Evolutionary conservation across 2,888 invertebrate species (phyloP), one percentile per base, ranked within the genome.

Genomic region (Tridacna gigas): DNA sequence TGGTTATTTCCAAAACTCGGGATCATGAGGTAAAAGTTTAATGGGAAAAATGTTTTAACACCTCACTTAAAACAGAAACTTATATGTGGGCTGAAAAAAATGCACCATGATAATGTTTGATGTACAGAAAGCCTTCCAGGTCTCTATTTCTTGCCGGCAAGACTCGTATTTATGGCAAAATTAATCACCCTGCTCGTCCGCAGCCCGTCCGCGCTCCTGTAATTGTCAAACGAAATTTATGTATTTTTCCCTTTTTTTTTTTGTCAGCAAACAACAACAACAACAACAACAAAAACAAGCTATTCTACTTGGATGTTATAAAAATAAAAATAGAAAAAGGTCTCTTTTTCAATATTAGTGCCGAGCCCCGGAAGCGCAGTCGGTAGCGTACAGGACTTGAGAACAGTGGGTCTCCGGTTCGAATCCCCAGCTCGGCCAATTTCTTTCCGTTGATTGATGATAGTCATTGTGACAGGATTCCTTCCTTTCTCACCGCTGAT

Each of bases 171-270:
- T 20, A 87, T 80, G 63, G 80, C 75, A 56, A 87, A 85, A 3
- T 77, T 74, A 3, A 83, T 74, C 26, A 82, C 77, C 37, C 87
- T 77, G 73, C 87, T 87, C 12, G 84, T 56, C 15, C 87, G 61
- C 28, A 47, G 15, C 20, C 87, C 84, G 26, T 87, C 87, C 9
- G 87, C 71, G 7, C 84, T 84, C 75, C 87, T 87, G 82, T 4
- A 83, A 84, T 13, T 7, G 37, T 37, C 2, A 37, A 37, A 37
- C 37, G 7, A 37, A 37, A 2, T 37, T 37, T 37, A 37, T 4
- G 7, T 2, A 4, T 37, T 4, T 7, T 4, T 37, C 37, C 37
- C 7, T 37, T 4, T 37, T 37, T n/a, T n/a, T n/a, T n/a, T n/a
- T n/a, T n/a, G n/a, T n/a, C n/a, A n/a, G n/a, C n/a, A n/a, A n/a